These are phyloP conservation scores for Agrotis ipsilon DNA, from an alignment of 2,888 invertebrate genomes.

Conservation along the genomic window DNA sequence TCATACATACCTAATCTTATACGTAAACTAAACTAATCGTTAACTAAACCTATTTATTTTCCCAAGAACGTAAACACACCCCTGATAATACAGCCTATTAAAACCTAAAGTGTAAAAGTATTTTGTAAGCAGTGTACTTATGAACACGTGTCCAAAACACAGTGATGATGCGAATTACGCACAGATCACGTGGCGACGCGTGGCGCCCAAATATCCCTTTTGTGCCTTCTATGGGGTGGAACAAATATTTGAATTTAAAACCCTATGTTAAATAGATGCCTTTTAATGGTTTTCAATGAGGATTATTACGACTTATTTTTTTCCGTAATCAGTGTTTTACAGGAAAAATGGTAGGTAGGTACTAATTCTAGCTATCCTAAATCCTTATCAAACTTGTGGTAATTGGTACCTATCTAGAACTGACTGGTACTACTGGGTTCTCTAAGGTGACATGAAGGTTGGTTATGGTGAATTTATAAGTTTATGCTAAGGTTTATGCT, in stretches of 20 bases:
- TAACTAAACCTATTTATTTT: constrained; percentile 30
- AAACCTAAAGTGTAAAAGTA: constrained; percentile 48
- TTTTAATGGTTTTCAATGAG: constrained; percentile 41
- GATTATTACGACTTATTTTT: neutral
- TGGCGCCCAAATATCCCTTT: constrained; percentile 76
- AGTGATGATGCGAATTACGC: constrained; percentile 69
- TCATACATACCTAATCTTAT: neutral
- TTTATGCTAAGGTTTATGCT: too few relatives aligned
- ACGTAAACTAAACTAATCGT: too few relatives aligned
- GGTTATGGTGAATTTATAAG: too few relatives aligned
- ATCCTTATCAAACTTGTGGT: neutral
- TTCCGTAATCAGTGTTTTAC: neutral
- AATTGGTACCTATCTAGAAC: neutral
- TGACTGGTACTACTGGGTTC: too few relatives aligned
- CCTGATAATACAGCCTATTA: constrained; percentile 24
- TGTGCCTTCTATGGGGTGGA: constrained; percentile 75
- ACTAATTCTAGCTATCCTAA: neutral
- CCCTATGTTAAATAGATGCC: constrained; percentile 76
- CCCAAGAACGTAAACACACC: constrained; percentile 17
- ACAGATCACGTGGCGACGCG: constrained; percentile 82
- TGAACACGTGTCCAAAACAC: constrained; percentile 72
- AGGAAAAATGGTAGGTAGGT: too few relatives aligned
- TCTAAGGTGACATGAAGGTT: too few relatives aligned
- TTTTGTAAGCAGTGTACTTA: constrained; percentile 60
- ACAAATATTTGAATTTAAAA: constrained; percentile 86